Evolutionary conservation across 2,888 invertebrate species (phyloP).

Genomic region (Diogma glabrata): DNA sequence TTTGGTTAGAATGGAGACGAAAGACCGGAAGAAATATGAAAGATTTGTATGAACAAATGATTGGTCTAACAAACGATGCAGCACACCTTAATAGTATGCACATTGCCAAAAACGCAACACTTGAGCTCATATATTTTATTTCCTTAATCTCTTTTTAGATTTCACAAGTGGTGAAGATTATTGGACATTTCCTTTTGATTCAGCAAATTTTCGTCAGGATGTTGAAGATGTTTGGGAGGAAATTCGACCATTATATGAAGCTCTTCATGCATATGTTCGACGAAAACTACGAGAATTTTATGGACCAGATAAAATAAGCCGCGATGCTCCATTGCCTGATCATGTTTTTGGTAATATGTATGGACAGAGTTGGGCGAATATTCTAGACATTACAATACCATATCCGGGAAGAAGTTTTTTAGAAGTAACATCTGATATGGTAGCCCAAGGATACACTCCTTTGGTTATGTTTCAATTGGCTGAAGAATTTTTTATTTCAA

Average conservation of each 20-base stretch:
- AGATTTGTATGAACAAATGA: conserved; percentile 68
- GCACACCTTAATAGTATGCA: conserved; percentile 68
- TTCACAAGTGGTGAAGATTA: conserved; percentile 78
- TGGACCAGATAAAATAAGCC: conserved; percentile 68
- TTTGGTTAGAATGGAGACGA: conserved; percentile 85
- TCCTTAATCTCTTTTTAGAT: conserved; percentile 41
- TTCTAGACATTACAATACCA: conserved; percentile 68
- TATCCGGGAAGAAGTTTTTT: conserved; percentile 74
- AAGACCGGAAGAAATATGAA: conserved; percentile 69
- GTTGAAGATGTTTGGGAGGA: conserved; percentile 74
- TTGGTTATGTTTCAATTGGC: conserved; percentile 73
- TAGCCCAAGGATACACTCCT: conserved; percentile 74
- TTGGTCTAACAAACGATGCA: conserved; percentile 68
- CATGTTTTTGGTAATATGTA: conserved; percentile 86
- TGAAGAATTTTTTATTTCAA: conserved; percentile 82
- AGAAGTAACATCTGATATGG: conserved; percentile 76
- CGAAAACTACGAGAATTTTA: conserved; percentile 71
- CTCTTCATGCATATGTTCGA: conserved; percentile 81
- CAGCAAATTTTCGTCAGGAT: conserved; percentile 60
- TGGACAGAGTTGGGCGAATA: conserved; percentile 77
- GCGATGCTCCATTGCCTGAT: conserved; percentile 72
- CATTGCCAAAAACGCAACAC: not conserved
- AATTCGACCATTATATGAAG: conserved; percentile 74
- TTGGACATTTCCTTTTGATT: conserved; percentile 82
- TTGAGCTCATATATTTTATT: not conserved